Conservation (phyloP, 2,888 invertebrate species). For the Hirtodrosophila histrioides region DNA sequence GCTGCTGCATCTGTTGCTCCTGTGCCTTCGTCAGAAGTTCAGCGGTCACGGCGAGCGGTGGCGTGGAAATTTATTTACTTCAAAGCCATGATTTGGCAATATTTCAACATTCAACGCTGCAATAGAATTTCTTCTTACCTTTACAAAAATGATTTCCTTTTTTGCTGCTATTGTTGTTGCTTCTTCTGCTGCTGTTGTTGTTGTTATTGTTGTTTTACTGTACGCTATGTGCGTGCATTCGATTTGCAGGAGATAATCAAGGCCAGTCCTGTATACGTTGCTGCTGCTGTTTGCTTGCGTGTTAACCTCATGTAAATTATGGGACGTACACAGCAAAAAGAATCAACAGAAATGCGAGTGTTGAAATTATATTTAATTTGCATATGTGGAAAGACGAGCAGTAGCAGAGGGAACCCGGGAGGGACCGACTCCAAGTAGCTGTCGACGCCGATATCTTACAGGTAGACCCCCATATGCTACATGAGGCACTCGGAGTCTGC, state of each 20-base stretch:
- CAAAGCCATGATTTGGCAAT: conserved; percentile 79
- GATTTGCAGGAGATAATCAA: conserved; percentile 71
- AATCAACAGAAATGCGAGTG: conserved; percentile 71
- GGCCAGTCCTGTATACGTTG: conserved; percentile 47
- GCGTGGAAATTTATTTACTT: conserved; percentile 79
- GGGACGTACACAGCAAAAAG: conserved; percentile 34
- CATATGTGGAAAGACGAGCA: conserved; percentile 60
- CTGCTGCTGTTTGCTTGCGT: conserved; percentile 60
- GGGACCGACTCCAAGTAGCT: not conserved
- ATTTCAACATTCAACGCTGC: conserved; percentile 73
- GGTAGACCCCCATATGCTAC: conserved; percentile 6
- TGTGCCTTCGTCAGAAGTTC: conserved; percentile 63
- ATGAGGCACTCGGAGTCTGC: conserved; percentile 32
- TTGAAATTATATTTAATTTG: conserved; percentile 79
- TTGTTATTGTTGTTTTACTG: conserved; percentile 12
- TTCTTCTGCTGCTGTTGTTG: conserved; percentile 23
- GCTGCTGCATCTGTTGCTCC: conserved; percentile 32
- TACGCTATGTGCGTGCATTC: conserved; percentile 64
- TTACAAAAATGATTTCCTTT: conserved; percentile 51
- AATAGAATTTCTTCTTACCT: conserved; percentile 71
- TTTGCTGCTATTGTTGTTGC: conserved; percentile 25
- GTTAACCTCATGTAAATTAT: conserved; percentile 79
- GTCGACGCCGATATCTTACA: conserved; percentile 13
- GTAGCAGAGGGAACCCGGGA: conserved; percentile 22
- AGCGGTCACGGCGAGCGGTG: conserved; percentile 72